phyloP scores from a whole-genome alignment of 2,888 invertebrate genomes.

The Athetis lepigone region DNA sequence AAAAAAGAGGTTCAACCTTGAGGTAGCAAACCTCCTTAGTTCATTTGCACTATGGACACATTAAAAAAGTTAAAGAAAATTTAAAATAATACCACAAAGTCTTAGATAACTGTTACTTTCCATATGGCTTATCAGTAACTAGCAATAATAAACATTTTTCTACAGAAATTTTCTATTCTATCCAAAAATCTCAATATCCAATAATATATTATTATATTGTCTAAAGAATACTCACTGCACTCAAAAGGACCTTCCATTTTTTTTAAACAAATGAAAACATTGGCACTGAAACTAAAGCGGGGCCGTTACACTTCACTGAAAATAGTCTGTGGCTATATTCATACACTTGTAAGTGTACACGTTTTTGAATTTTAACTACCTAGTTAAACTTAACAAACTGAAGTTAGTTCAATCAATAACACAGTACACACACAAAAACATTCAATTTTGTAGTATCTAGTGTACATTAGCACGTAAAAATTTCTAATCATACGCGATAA shows the following conservation, averaged over 20 bases:
- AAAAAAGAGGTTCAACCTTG: conserved; percentile 43
- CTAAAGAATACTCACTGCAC: conserved; percentile 75
- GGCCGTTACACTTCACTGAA: conserved; percentile 82
- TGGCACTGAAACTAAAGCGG: conserved; percentile 65
- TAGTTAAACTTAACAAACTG: conserved; percentile 63
- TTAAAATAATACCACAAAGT: conserved; percentile 21
- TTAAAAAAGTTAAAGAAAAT: conserved; percentile 26
- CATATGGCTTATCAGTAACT: conserved; percentile 66
- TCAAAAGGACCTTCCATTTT: conserved; percentile 80
- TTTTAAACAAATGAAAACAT: conserved; percentile 62
- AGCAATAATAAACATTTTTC: conserved; percentile 11
- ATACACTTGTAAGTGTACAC: conserved; percentile 68
- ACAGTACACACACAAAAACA: conserved; percentile 48
- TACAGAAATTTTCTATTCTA: conserved; percentile 9
- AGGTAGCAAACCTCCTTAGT: conserved; percentile 22
- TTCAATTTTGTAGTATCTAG: conserved; percentile 59
- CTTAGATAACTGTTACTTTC: conserved; percentile 32
- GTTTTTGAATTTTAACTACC: conserved; percentile 69
- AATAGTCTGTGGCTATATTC: conserved; percentile 82
- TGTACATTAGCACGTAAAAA: conserved; percentile 60
- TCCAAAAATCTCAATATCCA: conserved; percentile 9
- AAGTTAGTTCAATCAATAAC: conserved; percentile 77
- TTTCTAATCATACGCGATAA: conserved; percentile 59
- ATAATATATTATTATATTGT: conserved; percentile 1
- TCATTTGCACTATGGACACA: conserved; percentile 12